Percentiles rank a stretch among this genome's conserved stretches.
Conservation (phyloP, 2,888 invertebrate genomes). For the Acleris holmiana region DNA sequence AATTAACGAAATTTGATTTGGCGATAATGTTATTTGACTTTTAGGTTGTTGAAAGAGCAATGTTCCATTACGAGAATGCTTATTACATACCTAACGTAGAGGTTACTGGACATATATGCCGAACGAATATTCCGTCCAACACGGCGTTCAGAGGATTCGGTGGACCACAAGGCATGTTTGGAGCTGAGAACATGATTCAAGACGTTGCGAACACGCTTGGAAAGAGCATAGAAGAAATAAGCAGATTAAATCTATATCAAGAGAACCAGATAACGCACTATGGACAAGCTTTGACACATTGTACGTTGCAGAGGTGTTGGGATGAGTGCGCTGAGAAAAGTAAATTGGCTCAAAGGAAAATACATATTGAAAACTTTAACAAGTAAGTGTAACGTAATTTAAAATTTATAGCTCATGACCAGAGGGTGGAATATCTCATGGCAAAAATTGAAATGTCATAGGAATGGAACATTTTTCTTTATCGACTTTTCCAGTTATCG, state of each 20-base stretch:
- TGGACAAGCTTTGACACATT: conserved; percentile 88
- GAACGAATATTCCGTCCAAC: conserved; percentile 95
- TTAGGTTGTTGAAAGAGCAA: conserved; percentile 92
- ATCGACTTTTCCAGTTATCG: too few species aligned
- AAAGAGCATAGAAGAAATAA: conserved; percentile 86
- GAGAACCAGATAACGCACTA: conserved; percentile 92
- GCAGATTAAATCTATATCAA: conserved; percentile 90
- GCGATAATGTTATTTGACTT: conserved; percentile 31
- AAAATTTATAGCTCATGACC: too few species aligned
- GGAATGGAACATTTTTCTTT: too few species aligned
- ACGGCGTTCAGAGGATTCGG: conserved; percentile 98
- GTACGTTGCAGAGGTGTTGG: conserved; percentile 91
- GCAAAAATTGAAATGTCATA: too few species aligned
- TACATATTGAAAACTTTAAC: conserved; percentile 88
- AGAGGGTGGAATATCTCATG: too few species aligned
- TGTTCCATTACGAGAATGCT: conserved; percentile 93
- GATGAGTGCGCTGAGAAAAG: conserved; percentile 89
- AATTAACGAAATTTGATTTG: too few species aligned
- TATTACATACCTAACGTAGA: conserved; percentile 91
- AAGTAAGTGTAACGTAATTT: conserved; percentile 76
- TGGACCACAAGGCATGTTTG: conserved; percentile 95
- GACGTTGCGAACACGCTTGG: conserved; percentile 89
- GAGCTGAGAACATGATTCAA: conserved; percentile 90
- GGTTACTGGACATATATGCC: conserved; percentile 90
- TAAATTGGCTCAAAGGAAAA: conserved; percentile 84